Conservation (phyloP, 2,888 invertebrate species). For the Linyphia triangularis region DNA sequence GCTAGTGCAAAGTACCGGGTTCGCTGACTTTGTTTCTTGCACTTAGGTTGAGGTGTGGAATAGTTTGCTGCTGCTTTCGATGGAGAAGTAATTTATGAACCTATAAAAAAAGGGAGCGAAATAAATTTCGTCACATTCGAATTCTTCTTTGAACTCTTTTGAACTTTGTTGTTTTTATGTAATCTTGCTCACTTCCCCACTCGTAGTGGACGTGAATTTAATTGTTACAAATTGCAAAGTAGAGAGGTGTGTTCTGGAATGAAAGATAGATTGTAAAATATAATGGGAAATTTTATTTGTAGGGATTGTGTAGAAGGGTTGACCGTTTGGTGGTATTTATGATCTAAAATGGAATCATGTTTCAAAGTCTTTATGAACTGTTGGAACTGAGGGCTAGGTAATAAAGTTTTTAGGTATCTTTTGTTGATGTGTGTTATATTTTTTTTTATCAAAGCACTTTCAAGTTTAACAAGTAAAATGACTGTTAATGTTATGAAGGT, state of each 20-base stretch:
- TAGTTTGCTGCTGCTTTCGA: constrained; percentile 21
- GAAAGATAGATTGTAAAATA: neutral
- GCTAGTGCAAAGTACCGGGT: constrained; percentile 71
- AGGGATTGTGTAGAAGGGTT: no score
- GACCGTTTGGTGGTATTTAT: no score
- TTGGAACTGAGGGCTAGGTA: no score
- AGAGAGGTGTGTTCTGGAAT: no score
- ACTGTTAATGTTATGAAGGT: no score
- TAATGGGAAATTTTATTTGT: constrained; percentile 2
- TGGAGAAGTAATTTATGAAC: constrained; percentile 54
- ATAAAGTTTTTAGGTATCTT: no score
- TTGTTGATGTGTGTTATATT: no score
- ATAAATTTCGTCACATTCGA: constrained; percentile 54
- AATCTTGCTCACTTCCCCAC: neutral
- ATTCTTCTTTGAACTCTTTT: neutral
- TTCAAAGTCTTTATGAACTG: no score
- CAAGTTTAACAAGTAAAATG: no score
- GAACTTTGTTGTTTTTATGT: neutral
- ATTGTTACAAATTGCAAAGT: neutral
- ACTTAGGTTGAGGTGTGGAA: constrained; percentile 70
- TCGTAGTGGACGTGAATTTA: neutral
- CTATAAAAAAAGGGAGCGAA: constrained; percentile 44
- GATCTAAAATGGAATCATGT: no score
- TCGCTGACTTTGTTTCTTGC: constrained; percentile 66
- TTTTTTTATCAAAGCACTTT: no score